Percentiles rank a stretch among this genome's conserved stretches.
Conservation (phyloP, 2,113 vertebrate genomes). For the Columba janthina region DNA sequence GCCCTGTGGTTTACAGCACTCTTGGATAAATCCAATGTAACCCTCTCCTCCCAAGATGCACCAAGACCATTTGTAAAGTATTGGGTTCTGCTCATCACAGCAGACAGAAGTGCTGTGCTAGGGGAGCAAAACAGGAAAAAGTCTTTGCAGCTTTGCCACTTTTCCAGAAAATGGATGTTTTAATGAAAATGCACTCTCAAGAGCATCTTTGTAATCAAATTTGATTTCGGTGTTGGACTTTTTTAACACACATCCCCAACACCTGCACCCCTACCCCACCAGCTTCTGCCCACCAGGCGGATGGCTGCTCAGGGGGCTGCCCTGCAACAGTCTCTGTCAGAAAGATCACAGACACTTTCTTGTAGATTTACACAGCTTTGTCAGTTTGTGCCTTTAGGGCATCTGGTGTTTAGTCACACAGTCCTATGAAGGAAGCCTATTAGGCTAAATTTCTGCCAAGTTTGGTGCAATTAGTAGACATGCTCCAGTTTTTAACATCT, state of each 20-base stretch:
- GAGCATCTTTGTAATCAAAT: not conserved
- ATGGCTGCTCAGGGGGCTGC: not conserved
- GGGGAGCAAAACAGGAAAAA: not conserved
- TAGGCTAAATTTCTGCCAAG: conserved; percentile 44
- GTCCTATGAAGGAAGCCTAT: not conserved
- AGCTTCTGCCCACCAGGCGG: not conserved
- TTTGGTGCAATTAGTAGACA: conserved; percentile 11
- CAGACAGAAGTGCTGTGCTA: not conserved
- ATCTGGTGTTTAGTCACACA: conserved; percentile 58
- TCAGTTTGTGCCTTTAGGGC: conserved; percentile 52
- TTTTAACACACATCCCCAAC: not conserved
- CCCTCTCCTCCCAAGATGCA: not conserved
- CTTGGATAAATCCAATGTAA: conserved; percentile 9
- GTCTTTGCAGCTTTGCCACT: not conserved
- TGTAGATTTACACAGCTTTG: conserved; percentile 33
- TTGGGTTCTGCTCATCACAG: not conserved
- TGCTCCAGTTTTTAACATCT: conserved; percentile 12
- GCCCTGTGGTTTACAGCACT: conserved; percentile 47
- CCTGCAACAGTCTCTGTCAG: not conserved
- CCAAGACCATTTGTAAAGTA: not conserved
- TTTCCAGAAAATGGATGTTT: not conserved
- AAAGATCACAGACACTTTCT: not conserved
- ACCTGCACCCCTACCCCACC: not conserved
- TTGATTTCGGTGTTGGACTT: not conserved
- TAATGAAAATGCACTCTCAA: not conserved